These are phyloP conservation scores for Tyria jacobaeae DNA, from an alignment of 2,888 invertebrate genomes.

Conservation along the genomic window DNA sequence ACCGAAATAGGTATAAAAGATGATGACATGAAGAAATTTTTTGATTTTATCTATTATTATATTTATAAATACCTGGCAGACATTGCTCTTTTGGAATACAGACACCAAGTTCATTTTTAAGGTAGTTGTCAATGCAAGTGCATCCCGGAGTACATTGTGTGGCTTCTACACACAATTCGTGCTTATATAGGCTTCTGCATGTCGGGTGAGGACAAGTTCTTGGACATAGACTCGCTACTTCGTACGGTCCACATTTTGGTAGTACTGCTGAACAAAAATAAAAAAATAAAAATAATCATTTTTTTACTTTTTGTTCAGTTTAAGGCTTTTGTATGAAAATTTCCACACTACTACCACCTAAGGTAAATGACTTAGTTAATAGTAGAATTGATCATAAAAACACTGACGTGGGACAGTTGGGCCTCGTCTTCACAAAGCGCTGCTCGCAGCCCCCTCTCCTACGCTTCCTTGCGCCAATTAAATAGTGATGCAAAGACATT, in stretches of 20 bases:
- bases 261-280: not conserved
- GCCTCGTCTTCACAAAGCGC: too few relatives aligned
- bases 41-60: not conserved
- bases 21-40: not conserved
- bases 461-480: too few relatives aligned
- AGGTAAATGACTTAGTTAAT: too few relatives aligned
- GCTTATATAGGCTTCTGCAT: slow-evolving; percentile 35
- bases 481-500: too few relatives aligned
- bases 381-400: too few relatives aligned
- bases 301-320: too few relatives aligned
- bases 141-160: slow-evolving; percentile 40
- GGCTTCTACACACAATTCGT: slow-evolving; percentile 10
- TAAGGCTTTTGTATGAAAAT: too few relatives aligned
- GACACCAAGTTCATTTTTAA: slow-evolving; percentile 29
- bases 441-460: too few relatives aligned
- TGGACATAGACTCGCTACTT: slow-evolving; percentile 33
- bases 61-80: not conserved
- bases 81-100: slow-evolving; percentile 19
- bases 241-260: slow-evolving; percentile 40
- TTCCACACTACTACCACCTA: too few relatives aligned
- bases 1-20: not conserved
- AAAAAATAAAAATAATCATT: too few relatives aligned
- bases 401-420: too few relatives aligned
- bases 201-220: slow-evolving; percentile 44
- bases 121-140: slow-evolving; percentile 32